These are phyloP conservation scores for Prostheceraeus crozeri DNA, from an alignment of 2,888 invertebrate species.

Conservation along the genomic window DNA sequence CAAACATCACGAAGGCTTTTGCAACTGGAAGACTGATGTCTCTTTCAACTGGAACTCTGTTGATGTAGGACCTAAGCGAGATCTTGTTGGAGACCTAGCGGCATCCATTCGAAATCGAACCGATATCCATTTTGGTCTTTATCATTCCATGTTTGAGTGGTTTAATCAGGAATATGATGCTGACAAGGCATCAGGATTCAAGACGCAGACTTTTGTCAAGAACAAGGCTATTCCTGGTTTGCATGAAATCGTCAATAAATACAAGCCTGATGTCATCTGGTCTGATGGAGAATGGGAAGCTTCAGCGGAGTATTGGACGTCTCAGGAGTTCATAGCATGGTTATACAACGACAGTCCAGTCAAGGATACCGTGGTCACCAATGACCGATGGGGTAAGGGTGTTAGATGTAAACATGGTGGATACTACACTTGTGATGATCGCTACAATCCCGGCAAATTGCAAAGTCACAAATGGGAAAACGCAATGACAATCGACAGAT, in stretches of 20 bases:
- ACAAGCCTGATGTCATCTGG: constrained; percentile 55
- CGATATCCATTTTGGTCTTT: constrained; percentile 60
- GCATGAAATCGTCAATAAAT: constrained; percentile 61
- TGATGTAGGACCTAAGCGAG: constrained; percentile 50
- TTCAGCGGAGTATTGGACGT: constrained; percentile 54
- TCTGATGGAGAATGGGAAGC: constrained; percentile 74
- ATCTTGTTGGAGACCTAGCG: constrained; percentile 47
- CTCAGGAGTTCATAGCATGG: constrained; percentile 57
- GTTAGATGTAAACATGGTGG: constrained; percentile 78
- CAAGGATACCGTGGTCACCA: constrained; percentile 75
- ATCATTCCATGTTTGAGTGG: constrained; percentile 56
- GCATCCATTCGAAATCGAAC: constrained; percentile 61
- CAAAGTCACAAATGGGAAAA: constrained; percentile 86
- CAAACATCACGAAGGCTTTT: constrained; percentile 80
- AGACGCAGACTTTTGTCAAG: constrained; percentile 42
- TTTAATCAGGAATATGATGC: constrained; percentile 52
- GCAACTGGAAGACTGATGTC: constrained; percentile 72
- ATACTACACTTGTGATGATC: constrained; percentile 74
- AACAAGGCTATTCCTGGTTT: constrained; percentile 62
- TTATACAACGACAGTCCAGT: constrained; percentile 62
- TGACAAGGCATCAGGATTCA: constrained; percentile 44
- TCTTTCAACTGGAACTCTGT: constrained; percentile 77
- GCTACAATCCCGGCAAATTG: constrained; percentile 70
- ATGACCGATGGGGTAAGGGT: constrained; percentile 83
- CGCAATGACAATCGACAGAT: constrained; percentile 76